These are phyloP conservation scores for Chamaea fasciata DNA, from an alignment of 2,113 vertebrate genomes.

Conservation along the genomic window DNA sequence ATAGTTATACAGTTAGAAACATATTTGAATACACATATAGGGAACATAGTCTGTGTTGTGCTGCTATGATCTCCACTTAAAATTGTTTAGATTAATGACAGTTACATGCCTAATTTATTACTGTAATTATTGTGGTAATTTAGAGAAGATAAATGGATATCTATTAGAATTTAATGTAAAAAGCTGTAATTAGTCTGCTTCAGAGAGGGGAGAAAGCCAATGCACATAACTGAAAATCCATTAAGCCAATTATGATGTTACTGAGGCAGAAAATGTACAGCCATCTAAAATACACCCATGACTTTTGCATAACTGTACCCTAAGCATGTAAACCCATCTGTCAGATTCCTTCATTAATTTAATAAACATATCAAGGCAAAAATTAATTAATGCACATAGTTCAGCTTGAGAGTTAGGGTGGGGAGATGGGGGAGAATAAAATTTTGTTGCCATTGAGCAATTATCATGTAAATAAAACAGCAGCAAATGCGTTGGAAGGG, in stretches of 20 bases:
- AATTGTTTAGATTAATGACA: conserved; percentile 44
- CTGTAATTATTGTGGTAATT: conserved; percentile 65
- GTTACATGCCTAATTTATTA: conserved; percentile 59
- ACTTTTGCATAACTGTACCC: conserved; percentile 62
- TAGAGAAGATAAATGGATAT: conserved; percentile 70
- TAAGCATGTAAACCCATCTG: conserved; percentile 72
- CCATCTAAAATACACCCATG: conserved; percentile 53
- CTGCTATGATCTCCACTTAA: conserved; percentile 7
- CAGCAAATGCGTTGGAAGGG: conserved; percentile 61
- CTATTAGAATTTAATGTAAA: conserved; percentile 73
- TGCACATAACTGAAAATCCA: conserved; percentile 54
- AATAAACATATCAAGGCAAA: conserved; percentile 87
- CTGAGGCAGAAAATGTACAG: conserved; percentile 45
- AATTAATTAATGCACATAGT: conserved; percentile 81
- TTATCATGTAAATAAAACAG: conserved; percentile 83
- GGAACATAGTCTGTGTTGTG: background rate
- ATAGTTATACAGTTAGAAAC: background rate
- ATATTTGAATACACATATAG: conserved; percentile 49
- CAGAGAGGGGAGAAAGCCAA: conserved; percentile 17
- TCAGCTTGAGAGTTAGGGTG: background rate
- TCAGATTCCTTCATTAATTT: conserved; percentile 81
- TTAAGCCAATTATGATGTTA: conserved; percentile 67
- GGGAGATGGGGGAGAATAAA: conserved; percentile 48
- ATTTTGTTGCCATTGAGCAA: conserved; percentile 75
- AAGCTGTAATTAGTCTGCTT: conserved; percentile 72